Conservation (phyloP, 2,113 vertebrate species). For the Nestor notabilis region DNA sequence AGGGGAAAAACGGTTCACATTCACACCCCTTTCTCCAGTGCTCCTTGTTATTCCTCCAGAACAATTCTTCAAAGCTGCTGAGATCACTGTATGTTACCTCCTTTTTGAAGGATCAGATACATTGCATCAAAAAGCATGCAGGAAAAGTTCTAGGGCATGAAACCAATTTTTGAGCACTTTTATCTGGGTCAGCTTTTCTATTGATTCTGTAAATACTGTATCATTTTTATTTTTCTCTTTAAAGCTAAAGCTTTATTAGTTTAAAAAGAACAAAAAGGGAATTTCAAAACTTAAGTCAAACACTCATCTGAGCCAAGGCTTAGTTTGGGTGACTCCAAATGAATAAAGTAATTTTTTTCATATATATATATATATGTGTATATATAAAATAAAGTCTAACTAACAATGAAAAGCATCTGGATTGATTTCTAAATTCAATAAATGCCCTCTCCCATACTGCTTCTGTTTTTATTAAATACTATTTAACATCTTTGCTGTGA, state of each 20-base stretch:
- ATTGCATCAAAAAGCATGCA: conserved; percentile 53
- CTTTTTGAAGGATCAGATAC: conserved; percentile 58
- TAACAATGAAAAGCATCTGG: background rate
- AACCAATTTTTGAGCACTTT: conserved; percentile 57
- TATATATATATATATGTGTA: background rate
- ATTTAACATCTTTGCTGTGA: background rate
- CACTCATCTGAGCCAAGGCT: background rate
- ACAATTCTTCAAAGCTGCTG: conserved; percentile 59
- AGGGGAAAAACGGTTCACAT: background rate
- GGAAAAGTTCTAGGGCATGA: conserved; percentile 63
- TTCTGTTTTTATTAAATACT: background rate
- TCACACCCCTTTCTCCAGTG: background rate
- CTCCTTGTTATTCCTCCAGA: conserved; percentile 47
- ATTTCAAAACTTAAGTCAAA: conserved; percentile 40
- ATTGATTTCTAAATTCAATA: background rate
- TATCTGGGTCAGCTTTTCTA: conserved; percentile 66
- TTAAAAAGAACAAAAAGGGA: conserved; percentile 20
- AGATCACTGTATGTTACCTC: conserved; percentile 42
- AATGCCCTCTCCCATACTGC: background rate
- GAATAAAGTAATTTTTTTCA: background rate
- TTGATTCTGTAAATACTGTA: conserved; percentile 32
- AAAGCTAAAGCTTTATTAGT: background rate
- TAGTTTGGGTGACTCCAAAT: background rate
- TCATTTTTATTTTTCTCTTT: background rate
- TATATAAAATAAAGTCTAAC: background rate